Evolutionary conservation across 2,888 invertebrate genomes (phyloP), one percentile per base, ranked within the genome.

Genomic region (Dryobotodes eremita): DNA sequence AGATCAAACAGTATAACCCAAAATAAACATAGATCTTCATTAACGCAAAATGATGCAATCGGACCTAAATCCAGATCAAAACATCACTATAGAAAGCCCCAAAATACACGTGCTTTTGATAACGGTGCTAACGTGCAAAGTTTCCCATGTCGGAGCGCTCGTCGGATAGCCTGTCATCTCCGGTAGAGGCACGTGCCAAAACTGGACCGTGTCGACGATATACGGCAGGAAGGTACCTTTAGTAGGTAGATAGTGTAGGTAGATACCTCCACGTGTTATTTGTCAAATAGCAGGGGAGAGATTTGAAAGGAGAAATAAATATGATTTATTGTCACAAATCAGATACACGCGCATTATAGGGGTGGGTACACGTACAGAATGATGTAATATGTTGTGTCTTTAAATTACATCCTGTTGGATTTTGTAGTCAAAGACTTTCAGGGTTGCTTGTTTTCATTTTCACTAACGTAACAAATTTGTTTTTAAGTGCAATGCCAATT

Each of bases 111-210:
- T 79, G 64, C 10, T 42, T 53, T 73, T 76, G 65, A 72, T 72
- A 78, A 26, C 79, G 26, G 48, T 59, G 53, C 48, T 81, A 74
- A 53, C 70, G 77, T 71, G 79, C 62, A 55, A 69, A 69, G 71
- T 80, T 84, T 69, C 17, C 42, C 48, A 65, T 31, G 48, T 66
- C 26, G 48, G 48, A 36, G 15, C 53, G 26, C 53, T 59, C 69
- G 55, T 74, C 74, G 31, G 74, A 84, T 59, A 78, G 79, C 85
- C 69, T 85, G 83, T 83, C 85, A 83, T 83, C 83, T 83, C 83
- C 83, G 83, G 85, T 50, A 53, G 50, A 15, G 69, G 80, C 79
- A 71, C 66, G 74, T 82, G 84, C 53, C 64, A 55, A 83, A 72
- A 84, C 42, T 26, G 65, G 77, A 76, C 70, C 69, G 77, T 70